Base-by-base conservation (phyloP, 1,140 invertebrate genomes). In the silkworm (Bombyx mori) region DNA sequence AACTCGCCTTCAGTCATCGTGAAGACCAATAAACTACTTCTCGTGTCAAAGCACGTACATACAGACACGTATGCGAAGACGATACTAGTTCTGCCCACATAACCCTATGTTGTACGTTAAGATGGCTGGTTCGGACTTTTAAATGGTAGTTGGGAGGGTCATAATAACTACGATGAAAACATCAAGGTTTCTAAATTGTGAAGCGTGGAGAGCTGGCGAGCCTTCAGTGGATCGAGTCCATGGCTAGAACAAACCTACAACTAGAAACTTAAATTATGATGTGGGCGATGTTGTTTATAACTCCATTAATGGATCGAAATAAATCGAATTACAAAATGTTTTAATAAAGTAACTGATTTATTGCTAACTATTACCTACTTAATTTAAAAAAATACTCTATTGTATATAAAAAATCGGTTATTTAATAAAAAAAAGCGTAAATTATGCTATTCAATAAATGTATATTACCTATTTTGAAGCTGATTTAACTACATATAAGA, bases 11-110 rank as follows among this genome's bases (percentile, higher is more conserved):
- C 56, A 68, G 66, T 69, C 65, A 69, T 68, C 54, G 57, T 65
- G 56, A 61, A 70, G 68, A 73, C 73, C 72, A 74, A 77, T 73
- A 75, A 77, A 75, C 74, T 78, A 75, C 68, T 79, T 79, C 71
- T 71, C 52, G 57, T 80, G 63, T 76, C 79, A 68, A 76, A 66
- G 66, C 77, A 85, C 79, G 80, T 82, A 54, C 26, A 35, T 35
- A 84, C 12, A 18, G 0, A 18, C 12, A 18, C 68, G 52, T 57
- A 60, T 61, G 57, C 61, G 54, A 62, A 66, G 68, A 72, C 68
- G 68, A 75, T 73, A 72, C 66, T 64, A 71, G 66, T 70, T 63
- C 74, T 71, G 63, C 65, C 65, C 75, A 78, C 72, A 77, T 82
- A 77, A 76, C 75, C 64, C 62, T 70, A 79, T 62, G 68, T 71